These are phyloP conservation scores for Galerucella calmariensis DNA, from an alignment of 2,888 invertebrate genomes.

Conservation along the genomic window DNA sequence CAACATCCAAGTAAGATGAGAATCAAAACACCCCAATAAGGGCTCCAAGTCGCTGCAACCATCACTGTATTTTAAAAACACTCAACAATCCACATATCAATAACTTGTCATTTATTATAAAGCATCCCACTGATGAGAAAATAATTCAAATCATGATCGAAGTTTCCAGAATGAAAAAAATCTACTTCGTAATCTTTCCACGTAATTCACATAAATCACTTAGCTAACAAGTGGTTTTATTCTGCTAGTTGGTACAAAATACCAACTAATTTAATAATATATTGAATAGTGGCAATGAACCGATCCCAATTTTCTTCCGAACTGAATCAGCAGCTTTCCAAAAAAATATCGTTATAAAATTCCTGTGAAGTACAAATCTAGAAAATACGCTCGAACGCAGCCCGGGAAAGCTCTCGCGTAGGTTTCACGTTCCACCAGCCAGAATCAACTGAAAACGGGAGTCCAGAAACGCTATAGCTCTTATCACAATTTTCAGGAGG, in stretches of 20 bases:
- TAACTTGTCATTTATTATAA: background rate
- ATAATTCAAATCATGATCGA: background rate
- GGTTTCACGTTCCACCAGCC: constrained; percentile 39
- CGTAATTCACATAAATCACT: constrained; percentile 4
- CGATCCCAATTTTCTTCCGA: background rate
- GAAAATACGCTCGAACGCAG: constrained; percentile 4
- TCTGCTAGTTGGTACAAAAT: background rate
- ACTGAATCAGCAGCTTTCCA: background rate
- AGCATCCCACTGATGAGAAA: background rate
- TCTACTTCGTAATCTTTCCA: background rate
- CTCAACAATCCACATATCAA: constrained; percentile 22
- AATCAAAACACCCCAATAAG: constrained; percentile 14
- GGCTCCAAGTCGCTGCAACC: background rate
- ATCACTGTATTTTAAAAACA: constrained; percentile 23
- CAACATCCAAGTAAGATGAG: constrained; percentile 5
- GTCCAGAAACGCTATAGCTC: constrained; percentile 53
- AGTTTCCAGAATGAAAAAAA: background rate
- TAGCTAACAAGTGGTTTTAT: constrained; percentile 14
- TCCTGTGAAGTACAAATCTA: background rate
- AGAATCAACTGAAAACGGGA: constrained; percentile 55
- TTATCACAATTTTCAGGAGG: constrained; percentile 55
- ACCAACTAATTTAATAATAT: background rate
- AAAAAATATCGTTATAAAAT: background rate
- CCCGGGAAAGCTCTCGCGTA: constrained; percentile 10
- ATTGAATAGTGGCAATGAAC: background rate